Evolutionary conservation across 2,888 invertebrate genomes (phyloP).

Genomic region (Meteorus cinctellus): DNA sequence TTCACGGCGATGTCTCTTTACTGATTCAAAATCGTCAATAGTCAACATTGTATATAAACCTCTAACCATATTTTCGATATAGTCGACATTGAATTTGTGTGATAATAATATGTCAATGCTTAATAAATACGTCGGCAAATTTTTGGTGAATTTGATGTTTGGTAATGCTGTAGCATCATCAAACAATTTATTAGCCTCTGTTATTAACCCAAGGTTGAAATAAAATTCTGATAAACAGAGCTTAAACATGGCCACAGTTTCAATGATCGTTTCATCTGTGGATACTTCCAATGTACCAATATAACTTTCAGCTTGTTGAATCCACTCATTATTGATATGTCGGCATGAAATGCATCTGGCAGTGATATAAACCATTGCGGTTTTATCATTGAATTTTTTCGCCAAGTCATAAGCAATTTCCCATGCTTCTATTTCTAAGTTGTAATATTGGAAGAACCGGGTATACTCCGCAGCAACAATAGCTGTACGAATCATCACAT

Average conservation of each 20-base stretch:
- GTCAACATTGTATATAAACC: slow-evolving; percentile 59
- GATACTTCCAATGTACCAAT: slow-evolving; percentile 50
- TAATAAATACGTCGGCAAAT: slow-evolving; percentile 56
- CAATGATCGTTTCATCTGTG: slow-evolving; percentile 45
- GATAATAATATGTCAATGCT: slow-evolving; percentile 59
- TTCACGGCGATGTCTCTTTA: slow-evolving; percentile 37
- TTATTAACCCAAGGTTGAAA: slow-evolving; percentile 59
- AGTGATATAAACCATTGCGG: slow-evolving; percentile 60
- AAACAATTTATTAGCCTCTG: slow-evolving; percentile 60
- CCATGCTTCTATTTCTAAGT: slow-evolving; percentile 64
- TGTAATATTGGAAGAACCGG: slow-evolving; percentile 61
- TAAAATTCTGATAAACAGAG: slow-evolving; percentile 66
- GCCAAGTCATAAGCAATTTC: slow-evolving; percentile 63
- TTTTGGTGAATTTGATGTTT: slow-evolving; percentile 53
- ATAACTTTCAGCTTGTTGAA: slow-evolving; percentile 55
- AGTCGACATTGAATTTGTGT: slow-evolving; percentile 57
- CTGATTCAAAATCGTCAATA: slow-evolving; percentile 53
- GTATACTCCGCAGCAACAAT: slow-evolving; percentile 66
- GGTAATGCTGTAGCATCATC: slow-evolving; percentile 52
- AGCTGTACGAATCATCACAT: slow-evolving; percentile 55
- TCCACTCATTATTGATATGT: slow-evolving; percentile 61
- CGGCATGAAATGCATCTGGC: slow-evolving; percentile 62
- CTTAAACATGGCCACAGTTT: slow-evolving; percentile 60
- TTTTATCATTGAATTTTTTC: slow-evolving; percentile 53
- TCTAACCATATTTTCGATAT: slow-evolving; percentile 59